Conservation (phyloP, 1,140 invertebrate genomes). For the Bombus waltoni region DNA sequence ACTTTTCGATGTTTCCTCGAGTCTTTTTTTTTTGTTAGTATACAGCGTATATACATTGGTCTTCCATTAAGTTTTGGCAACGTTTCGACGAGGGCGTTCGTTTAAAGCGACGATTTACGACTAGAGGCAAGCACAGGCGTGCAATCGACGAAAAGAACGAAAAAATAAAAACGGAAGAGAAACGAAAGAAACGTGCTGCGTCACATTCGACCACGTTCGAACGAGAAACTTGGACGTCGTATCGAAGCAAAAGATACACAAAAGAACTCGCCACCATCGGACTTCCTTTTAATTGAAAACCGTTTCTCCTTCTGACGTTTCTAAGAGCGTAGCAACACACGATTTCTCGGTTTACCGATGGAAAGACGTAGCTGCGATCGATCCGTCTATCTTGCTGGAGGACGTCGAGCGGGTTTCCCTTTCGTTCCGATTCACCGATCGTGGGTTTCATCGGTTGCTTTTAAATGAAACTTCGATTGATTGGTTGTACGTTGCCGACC, state of each 20-base stretch:
- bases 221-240: background rate
- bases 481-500: background rate
- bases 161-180: no score
- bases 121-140: no score
- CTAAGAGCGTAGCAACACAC: background rate
- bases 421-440: background rate
- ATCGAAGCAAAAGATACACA: background rate
- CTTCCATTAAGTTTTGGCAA: constrained; percentile 68
- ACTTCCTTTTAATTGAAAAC: constrained; percentile 9
- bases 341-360: background rate
- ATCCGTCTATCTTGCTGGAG: background rate
- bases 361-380: background rate
- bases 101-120: constrained; percentile 35
- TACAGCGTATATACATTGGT: constrained; percentile 75
- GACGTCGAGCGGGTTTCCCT: background rate
- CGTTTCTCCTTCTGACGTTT: no score
- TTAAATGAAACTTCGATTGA: background rate
- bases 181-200: no score
- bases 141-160: background rate
- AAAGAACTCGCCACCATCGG: background rate
- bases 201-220: constrained; percentile 15
- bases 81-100: constrained; percentile 48
- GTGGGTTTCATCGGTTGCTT: background rate
- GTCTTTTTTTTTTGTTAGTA: constrained; percentile 43
- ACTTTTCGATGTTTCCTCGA: constrained; percentile 68